Base-by-base conservation (phyloP, 2,113 vertebrate species). In the Urocolius indicus region DNA sequence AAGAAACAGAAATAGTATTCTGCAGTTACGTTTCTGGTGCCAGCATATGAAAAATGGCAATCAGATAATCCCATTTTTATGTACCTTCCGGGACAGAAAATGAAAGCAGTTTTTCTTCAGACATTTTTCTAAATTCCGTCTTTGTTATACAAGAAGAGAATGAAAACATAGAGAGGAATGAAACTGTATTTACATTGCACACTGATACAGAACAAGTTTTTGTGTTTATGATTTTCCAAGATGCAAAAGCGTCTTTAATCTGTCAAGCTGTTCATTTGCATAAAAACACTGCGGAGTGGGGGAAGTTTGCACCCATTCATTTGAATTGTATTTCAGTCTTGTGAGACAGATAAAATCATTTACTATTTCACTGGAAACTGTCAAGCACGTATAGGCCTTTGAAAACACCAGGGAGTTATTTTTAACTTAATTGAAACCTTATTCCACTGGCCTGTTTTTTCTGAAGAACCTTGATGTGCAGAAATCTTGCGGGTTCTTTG, bases 351-450 rank as follows among this genome's bases (percentile, higher is more conserved):
- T 91, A 91, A 95, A 91, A 93, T 96, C 45, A 72, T 87, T 91
- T 94, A 90, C 77, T 95, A 23, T 89, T 91, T 41, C 63, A 73
- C 43, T 76, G 66, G 76, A 94, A 95, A 95, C n/a, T 65, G 36
- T 45, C 58, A 55, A 87, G 55, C 89, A 43, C 21, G 66, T 52
- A 68, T 5, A 91, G 84, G 54, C 87, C 84, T 87, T 94, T 91
- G 81, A 91, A 94, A 87, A 21, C 91, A 87, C 71, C 91, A 91
- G 49, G 58, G 62, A 94, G 93, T 95, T 94, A 96, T 95, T 95
- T 97, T 95, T 96, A 84, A 79, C 84, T 93, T 88, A 81, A 93
- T 55, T 94, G 93, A 89, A 95, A 85, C 49, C 52, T 38, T 90
- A 86, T 66, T 93, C 32, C 48, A 49, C 16, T 48, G 59, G 72